phyloP scores from a whole-genome alignment of 2,888 invertebrate genomes.

The Meganola albula region DNA sequence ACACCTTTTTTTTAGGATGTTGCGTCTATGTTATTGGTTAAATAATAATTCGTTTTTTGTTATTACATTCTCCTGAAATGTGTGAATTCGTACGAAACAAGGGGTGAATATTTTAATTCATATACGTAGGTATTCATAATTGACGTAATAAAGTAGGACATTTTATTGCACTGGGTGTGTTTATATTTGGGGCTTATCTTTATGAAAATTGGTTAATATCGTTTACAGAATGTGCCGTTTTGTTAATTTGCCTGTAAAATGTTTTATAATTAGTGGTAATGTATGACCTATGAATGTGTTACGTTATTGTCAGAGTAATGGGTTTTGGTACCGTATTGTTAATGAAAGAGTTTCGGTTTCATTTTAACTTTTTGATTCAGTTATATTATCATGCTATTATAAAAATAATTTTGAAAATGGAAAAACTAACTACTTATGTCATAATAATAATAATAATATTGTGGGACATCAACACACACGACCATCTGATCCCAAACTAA shows the following conservation, averaged over 20 bases:
- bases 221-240: constrained; percentile 27
- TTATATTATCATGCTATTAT: no score
- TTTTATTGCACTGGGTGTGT: constrained; percentile 40
- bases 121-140: constrained; percentile 40
- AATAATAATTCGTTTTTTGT: no score
- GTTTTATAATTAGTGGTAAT: constrained; percentile 25
- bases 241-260: constrained; percentile 22
- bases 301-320: constrained; percentile 9
- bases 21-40: no score
- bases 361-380: no score
- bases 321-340: constrained; percentile 13
- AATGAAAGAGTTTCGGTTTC: constrained; percentile 8
- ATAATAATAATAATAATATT: no score
- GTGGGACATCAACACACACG: no score
- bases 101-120: constrained; percentile 46
- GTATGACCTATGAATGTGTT: constrained; percentile 20
- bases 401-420: no score
- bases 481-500: no score
- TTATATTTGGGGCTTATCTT: constrained; percentile 32
- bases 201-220: constrained; percentile 34
- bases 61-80: no score
- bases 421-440: no score
- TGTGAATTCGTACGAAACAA: constrained; percentile 21
- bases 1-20: no score
- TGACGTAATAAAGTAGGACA: constrained; percentile 39